Conservation (phyloP, 2,888 invertebrate species). For the Oligia strigilis region DNA sequence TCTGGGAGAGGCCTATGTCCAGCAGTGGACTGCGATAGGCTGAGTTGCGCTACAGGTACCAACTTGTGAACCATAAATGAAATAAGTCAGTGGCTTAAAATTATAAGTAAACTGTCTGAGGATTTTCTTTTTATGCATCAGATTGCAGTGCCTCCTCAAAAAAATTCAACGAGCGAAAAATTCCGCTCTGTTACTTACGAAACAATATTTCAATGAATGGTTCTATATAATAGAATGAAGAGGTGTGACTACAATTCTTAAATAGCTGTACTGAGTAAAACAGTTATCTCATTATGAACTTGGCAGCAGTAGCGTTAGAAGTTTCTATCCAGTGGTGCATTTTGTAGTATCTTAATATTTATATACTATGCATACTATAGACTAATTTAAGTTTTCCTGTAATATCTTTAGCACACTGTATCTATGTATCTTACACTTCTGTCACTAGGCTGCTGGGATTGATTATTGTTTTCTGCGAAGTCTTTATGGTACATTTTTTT, state of each 20-base stretch:
- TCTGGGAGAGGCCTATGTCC: background rate
- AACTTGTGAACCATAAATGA: background rate
- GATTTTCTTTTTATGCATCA: background rate
- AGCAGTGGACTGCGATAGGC: background rate
- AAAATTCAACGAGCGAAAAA: background rate
- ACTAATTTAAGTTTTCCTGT: background rate
- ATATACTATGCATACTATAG: background rate
- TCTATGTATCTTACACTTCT: background rate
- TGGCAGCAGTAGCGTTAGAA: background rate
- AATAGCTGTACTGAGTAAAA: background rate
- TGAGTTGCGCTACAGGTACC: background rate
- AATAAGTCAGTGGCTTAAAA: background rate
- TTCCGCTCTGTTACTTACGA: background rate
- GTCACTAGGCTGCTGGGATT: background rate
- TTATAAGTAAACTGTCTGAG: background rate
- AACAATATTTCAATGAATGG: background rate
- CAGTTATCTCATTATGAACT: slow-evolving; percentile 13
- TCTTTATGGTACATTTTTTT: no score
- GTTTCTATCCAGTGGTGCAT: background rate
- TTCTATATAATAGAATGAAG: background rate
- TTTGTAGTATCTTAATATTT: background rate
- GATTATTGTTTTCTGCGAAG: no score
- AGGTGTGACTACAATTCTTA: background rate
- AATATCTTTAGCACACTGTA: no score
- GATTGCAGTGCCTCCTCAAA: background rate